A percentile compares a stretch with the other conserved stretches of the same genome.
These are phyloP conservation scores for Eriocheir sinensis DNA, from an alignment of 1,140 invertebrate genomes.

Conservation along the genomic window DNA sequence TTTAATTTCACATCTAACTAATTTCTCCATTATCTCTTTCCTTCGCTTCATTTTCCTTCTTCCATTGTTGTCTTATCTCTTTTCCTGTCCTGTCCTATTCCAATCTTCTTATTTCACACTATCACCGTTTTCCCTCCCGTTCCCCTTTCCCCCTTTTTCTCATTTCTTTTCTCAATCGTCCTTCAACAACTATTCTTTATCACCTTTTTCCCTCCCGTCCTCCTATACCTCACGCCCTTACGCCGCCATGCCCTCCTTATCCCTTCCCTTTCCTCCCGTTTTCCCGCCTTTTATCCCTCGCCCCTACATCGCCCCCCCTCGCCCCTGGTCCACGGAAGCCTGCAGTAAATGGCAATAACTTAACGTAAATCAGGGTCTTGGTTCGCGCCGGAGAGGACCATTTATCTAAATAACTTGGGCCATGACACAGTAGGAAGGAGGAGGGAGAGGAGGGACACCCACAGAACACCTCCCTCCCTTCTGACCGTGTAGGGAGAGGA, in stretches of 20 bases:
- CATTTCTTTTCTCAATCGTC: neutral
- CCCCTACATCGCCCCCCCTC: neutral
- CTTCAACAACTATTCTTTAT: no score
- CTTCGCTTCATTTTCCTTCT: neutral
- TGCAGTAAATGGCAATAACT: conserved; percentile 49
- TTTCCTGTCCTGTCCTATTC: no score
- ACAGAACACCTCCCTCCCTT: neutral
- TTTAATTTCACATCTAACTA: neutral
- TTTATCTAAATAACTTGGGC: conserved; percentile 42
- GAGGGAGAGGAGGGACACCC: neutral
- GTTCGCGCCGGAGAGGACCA: conserved; percentile 24
- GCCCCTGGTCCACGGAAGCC: conserved; percentile 1
- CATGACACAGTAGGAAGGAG: conserved; percentile 29
- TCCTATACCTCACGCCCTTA: neutral
- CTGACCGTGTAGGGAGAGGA: neutral
- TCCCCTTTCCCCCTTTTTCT: neutral
- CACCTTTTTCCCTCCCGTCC: neutral
- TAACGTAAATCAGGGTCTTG: conserved; percentile 35
- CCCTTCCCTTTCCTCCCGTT: neutral
- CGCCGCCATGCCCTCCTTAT: neutral
- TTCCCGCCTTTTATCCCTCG: neutral
- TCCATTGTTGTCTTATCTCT: no score
- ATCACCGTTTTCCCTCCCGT: neutral
- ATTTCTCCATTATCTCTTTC: neutral
- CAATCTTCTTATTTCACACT: neutral